Conservation (phyloP, 1,140 invertebrate genomes). For the Zophobas morio region DNA sequence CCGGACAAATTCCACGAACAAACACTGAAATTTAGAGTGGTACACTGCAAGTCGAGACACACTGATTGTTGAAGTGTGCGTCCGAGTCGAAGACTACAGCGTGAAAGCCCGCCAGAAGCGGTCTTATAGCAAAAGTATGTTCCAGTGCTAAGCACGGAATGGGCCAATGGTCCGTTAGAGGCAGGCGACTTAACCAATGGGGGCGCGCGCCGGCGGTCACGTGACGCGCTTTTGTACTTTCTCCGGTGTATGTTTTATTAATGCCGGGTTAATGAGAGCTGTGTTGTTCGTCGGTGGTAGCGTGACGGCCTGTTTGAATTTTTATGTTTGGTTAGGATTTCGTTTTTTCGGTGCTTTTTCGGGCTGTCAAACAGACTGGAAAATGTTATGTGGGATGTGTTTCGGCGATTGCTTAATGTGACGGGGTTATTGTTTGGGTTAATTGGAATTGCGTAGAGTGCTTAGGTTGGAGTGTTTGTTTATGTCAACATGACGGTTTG, state of each 20-base stretch:
- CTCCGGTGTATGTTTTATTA: constrained; percentile 45
- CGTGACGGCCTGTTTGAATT: constrained; percentile 36
- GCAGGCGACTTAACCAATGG: constrained; percentile 52
- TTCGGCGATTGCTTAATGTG: too few species aligned
- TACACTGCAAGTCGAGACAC: background rate
- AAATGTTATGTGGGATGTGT: background rate
- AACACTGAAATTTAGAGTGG: background rate
- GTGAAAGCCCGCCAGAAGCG: constrained; percentile 21
- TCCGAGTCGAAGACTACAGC: constrained; percentile 36
- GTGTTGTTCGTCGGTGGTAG: constrained; percentile 22
- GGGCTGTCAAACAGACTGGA: background rate
- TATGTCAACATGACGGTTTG: too few species aligned
- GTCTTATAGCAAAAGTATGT: constrained; percentile 60
- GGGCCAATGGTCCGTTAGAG: constrained; percentile 49
- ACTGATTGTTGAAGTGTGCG: constrained; percentile 15
- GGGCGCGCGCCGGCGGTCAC: constrained; percentile 5
- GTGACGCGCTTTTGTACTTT: constrained; percentile 33
- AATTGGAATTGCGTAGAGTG: too few species aligned
- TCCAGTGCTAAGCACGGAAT: constrained; percentile 55
- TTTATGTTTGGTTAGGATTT: constrained; percentile 16
- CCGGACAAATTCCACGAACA: background rate
- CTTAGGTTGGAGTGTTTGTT: too few species aligned
- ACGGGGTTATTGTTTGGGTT: too few species aligned
- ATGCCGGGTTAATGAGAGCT: constrained; percentile 41
- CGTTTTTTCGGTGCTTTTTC: background rate